Conservation (phyloP, 2,113 vertebrate genomes). For the Muntiacus muntjak region DNA sequence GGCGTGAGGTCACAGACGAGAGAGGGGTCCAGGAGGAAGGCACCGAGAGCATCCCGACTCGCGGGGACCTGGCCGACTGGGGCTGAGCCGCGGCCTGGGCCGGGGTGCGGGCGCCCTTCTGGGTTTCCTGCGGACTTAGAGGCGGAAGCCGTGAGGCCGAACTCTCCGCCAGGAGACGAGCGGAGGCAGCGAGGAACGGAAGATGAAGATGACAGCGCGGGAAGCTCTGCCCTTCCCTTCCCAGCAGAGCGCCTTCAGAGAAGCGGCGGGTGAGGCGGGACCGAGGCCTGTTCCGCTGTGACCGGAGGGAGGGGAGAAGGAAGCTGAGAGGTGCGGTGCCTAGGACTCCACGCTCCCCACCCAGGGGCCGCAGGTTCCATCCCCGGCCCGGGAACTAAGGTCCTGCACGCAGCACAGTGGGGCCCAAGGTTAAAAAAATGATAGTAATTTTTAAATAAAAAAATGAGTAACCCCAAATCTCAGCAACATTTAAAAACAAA, state of each 20-base stretch:
- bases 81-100: neutral
- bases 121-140: neutral
- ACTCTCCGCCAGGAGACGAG: neutral
- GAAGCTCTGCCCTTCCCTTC: neutral
- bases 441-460: neutral
- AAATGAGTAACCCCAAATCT: neutral
- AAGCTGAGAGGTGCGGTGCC: neutral
- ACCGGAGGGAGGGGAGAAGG: neutral
- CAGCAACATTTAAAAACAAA: neutral
- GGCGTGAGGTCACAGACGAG: neutral
- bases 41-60: neutral
- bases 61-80: rapidly evolving
- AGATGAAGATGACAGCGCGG: neutral
- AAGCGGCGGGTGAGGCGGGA: neutral
- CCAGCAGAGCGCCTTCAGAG: neutral
- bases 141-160: neutral
- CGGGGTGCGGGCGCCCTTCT: neutral
- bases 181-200: neutral
- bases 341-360: neutral
- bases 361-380: neutral
- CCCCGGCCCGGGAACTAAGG: neutral
- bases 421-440: neutral
- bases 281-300: neutral
- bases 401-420: neutral
- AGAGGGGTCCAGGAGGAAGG: neutral